A percentile compares a stretch with the other conserved stretches of the same genome.
Evolutionary conservation across 1,140 invertebrate species (phyloP).

Genomic region (Heliconius hermathena): DNA sequence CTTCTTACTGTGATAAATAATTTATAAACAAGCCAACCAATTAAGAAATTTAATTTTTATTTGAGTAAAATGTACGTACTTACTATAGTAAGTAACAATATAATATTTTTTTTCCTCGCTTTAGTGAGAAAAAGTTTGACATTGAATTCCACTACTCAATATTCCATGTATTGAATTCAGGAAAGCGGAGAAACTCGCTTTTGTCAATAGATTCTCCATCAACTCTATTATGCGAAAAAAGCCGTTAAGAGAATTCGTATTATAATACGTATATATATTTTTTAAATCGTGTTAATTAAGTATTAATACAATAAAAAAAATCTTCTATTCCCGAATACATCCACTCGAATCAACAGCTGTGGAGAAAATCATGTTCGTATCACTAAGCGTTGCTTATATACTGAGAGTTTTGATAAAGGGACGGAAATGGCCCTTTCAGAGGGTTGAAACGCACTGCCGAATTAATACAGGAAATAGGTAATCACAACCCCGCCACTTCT

Average conservation of each 20-base stretch:
- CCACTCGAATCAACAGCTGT: conserved; percentile 9
- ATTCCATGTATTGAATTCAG: no score
- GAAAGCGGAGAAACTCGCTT: no score
- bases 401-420: conserved; percentile 39
- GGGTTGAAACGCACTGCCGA: conserved; percentile 43
- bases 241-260: neutral
- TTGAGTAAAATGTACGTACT: no score
- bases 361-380: conserved; percentile 9
- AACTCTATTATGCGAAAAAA: no score
- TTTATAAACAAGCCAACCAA: no score
- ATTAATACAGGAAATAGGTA: conserved; percentile 54
- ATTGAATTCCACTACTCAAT: no score
- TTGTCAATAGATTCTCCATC: no score
- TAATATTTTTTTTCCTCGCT: no score
- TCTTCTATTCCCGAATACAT: neutral
- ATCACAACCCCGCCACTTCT: conserved; percentile 40
- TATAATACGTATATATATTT: neutral
- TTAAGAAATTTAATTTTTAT: no score
- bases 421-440: conserved; percentile 53
- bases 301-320: neutral
- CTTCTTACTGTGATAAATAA: no score
- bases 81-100: no score
- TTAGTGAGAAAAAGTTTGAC: no score
- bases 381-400: conserved; percentile 33
- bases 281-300: neutral